These are phyloP conservation scores for Bubo blakistoni DNA, from an alignment of 2,113 vertebrate genomes.

Conservation along the genomic window DNA sequence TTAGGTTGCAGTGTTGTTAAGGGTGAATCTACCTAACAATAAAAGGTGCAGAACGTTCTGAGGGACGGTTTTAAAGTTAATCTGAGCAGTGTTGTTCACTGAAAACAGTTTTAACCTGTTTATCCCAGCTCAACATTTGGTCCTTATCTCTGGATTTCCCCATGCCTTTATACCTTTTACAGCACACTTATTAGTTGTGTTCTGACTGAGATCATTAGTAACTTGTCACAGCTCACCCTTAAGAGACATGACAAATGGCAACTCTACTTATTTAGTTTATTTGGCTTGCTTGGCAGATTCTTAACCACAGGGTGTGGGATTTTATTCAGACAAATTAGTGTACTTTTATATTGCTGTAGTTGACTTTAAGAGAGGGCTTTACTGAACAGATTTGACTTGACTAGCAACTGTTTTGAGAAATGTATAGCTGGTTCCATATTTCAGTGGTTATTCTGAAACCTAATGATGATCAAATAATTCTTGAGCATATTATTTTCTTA, in stretches of 20 bases:
- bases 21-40: background rate
- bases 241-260: background rate
- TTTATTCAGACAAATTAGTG: conserved; percentile 8
- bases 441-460: background rate
- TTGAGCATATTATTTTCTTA: background rate
- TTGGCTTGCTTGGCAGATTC: conserved; percentile 1
- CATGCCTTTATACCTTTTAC: background rate
- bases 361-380: background rate
- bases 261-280: background rate
- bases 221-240: conserved; percentile 4
- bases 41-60: background rate
- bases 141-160: background rate
- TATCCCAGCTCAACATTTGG: background rate
- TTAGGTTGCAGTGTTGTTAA: background rate
- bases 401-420: background rate
- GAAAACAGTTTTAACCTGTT: background rate
- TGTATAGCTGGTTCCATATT: background rate
- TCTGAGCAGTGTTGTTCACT: background rate
- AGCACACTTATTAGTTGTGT: background rate
- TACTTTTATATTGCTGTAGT: background rate
- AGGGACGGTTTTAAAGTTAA: background rate
- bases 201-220: conserved; percentile 8
- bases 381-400: background rate
- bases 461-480: background rate
- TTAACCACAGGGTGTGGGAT: background rate